Base-by-base conservation (phyloP, 2,888 invertebrate genomes). In the Agrilus mali region DNA sequence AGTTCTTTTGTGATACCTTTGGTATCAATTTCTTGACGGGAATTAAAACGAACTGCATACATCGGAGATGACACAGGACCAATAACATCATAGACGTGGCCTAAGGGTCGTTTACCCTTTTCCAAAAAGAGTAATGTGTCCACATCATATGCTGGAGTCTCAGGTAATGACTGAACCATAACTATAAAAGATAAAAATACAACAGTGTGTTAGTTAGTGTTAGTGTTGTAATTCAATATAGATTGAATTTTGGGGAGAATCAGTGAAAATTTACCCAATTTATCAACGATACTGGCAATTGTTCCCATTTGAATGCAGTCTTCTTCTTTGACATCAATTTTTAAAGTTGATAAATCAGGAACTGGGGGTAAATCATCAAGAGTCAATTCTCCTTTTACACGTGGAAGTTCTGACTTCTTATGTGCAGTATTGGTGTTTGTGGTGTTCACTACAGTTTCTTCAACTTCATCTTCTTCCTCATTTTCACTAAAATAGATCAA, bases 1-100 rank as follows among this genome's bases (percentile, higher is more conserved):
- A 77, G 74, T 39, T 86, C 89, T 39, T 77, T 64, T 52, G 69
- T 61, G 2, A 88, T 74, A 38, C 78, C 78, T 48, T 76, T 76
- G 36, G 77, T 74, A 38, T 72, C 63, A 41, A 89, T 86, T 59
- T 95, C 87, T 41, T 83, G 76, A 10, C 65, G 62, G 0, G 77
- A 80, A 68, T 93, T 94, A 66, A 95, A 95, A 3, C 94, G 74
- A n/a, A 96, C 77, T 52, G 86, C 84, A 65, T 96, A 96, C 52
- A 85, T 74, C 0, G 96, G 95, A 54, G 82, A 78, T 0, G 74
- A 71, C 0, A 95, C 86, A 64, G 74, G 86, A 12, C 96, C 95
- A 61, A 95, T 82, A 0, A 94, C 89, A 70, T 96, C 96, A 65
- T 88, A 92, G 39, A 95, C 79, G 62, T 80, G 77, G 7, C 87